phyloP scores from a whole-genome alignment of 2,113 vertebrate genomes.

The Pachycephala philippinensis region DNA sequence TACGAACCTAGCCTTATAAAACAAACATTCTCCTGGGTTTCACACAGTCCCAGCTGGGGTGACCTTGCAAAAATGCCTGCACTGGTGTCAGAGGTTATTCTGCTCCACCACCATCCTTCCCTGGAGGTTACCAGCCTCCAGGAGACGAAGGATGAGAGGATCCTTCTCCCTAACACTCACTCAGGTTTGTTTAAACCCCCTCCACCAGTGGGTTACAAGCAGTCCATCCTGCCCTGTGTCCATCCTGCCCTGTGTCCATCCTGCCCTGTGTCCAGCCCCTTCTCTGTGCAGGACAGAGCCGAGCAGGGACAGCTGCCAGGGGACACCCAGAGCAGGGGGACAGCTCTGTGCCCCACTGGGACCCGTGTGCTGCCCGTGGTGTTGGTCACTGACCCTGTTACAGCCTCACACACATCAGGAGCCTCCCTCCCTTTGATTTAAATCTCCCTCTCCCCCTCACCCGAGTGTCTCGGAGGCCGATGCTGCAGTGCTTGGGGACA shows the following conservation, averaged over 20 bases:
- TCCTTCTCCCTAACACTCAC: not conserved
- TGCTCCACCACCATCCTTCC: not conserved
- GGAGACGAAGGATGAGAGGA: not conserved
- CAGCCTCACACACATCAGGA: not conserved
- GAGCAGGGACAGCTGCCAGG: not conserved
- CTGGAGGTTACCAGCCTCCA: not conserved
- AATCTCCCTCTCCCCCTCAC: not conserved
- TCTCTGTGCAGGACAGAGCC: not conserved
- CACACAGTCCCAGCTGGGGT: not conserved
- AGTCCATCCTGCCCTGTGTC: not conserved
- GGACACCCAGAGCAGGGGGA: no score
- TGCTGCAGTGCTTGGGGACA: not conserved
- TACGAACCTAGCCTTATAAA: not conserved
- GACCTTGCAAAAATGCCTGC: not conserved
- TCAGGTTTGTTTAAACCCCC: not conserved
- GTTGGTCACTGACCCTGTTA: not conserved
- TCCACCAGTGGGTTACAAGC: not conserved
- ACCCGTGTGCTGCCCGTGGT: not conserved
- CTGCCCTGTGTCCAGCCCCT: no score
- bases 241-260: no score
- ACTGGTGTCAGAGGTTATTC: not conserved
- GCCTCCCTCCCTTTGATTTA: not conserved
- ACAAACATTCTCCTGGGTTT: not conserved
- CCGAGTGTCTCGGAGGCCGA: not conserved
- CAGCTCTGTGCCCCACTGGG: no score